Conservation (phyloP, 1,140 invertebrate genomes). For the Caenorhabditis brenneri region DNA sequence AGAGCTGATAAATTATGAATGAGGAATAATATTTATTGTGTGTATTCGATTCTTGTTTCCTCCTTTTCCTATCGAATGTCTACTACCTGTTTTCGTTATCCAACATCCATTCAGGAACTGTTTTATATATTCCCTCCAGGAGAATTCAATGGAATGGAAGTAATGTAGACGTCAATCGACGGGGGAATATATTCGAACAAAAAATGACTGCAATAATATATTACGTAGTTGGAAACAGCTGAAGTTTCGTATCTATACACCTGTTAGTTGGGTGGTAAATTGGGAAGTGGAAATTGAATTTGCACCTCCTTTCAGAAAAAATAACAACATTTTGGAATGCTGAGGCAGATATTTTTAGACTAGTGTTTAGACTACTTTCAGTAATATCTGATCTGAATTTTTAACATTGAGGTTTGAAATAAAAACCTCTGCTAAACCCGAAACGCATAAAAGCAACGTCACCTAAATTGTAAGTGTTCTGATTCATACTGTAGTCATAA, state of each 20-base stretch:
- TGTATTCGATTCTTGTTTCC: neutral
- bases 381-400: too few species aligned
- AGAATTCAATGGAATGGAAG: neutral
- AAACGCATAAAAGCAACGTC: too few species aligned
- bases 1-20: conserved; percentile 32
- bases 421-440: too few species aligned
- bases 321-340: too few species aligned
- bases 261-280: too few species aligned
- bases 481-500: too few species aligned
- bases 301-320: too few species aligned
- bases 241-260: neutral
- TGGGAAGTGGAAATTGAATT: neutral
- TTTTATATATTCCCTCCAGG: neutral
- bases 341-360: too few species aligned
- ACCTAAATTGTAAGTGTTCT: too few species aligned
- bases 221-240: neutral
- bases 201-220: neutral
- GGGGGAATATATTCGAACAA: too few species aligned
- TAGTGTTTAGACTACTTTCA: too few species aligned
- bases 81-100: neutral
- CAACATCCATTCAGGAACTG: neutral
- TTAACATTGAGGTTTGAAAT: too few species aligned
- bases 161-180: neutral
- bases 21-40: conserved; percentile 29
- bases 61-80: neutral